Evolutionary conservation across 2,888 invertebrate species (phyloP).

Genomic region (Catocala fraxini): DNA sequence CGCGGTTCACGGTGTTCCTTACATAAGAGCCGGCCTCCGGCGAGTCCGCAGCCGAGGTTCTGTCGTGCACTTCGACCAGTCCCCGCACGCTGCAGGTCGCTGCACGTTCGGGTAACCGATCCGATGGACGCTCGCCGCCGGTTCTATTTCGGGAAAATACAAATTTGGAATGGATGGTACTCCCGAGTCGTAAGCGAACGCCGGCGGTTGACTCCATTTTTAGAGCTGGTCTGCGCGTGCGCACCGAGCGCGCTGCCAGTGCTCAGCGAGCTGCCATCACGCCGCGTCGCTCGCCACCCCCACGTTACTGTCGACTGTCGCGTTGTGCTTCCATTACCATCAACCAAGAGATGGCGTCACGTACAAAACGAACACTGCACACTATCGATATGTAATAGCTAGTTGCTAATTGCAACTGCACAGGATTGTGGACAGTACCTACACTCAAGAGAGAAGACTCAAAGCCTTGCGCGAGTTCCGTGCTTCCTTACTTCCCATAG

Average conservation of each 20-base stretch:
- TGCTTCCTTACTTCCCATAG: constrained; percentile 99
- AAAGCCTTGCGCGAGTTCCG: constrained; percentile 92
- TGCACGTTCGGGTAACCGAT: constrained; percentile 86
- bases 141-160: constrained; percentile 93
- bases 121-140: constrained; percentile 86
- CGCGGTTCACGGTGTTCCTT: constrained; percentile 80
- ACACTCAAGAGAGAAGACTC: constrained; percentile 67
- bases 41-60: constrained; percentile 58
- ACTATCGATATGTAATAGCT: constrained; percentile 43
- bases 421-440: constrained; percentile 48
- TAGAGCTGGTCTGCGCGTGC: constrained; percentile 87
- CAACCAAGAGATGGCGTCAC: constrained; percentile 67
- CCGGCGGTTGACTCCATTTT: constrained; percentile 86
- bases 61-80: constrained; percentile 66
- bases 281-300: constrained; percentile 82
- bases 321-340: constrained; percentile 57
- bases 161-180: constrained; percentile 91
- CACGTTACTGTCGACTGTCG: constrained; percentile 56
- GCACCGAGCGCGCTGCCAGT: constrained; percentile 82
- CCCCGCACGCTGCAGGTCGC: constrained; percentile 79
- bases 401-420: constrained; percentile 46
- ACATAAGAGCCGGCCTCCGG: constrained; percentile 73
- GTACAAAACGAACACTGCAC: constrained; percentile 35
- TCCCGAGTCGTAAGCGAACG: constrained; percentile 85
- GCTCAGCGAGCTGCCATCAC: constrained; percentile 80